These are phyloP conservation scores for Sminthurinus signatus DNA, from an alignment of 1,140 invertebrate species.

Conservation along the genomic window DNA sequence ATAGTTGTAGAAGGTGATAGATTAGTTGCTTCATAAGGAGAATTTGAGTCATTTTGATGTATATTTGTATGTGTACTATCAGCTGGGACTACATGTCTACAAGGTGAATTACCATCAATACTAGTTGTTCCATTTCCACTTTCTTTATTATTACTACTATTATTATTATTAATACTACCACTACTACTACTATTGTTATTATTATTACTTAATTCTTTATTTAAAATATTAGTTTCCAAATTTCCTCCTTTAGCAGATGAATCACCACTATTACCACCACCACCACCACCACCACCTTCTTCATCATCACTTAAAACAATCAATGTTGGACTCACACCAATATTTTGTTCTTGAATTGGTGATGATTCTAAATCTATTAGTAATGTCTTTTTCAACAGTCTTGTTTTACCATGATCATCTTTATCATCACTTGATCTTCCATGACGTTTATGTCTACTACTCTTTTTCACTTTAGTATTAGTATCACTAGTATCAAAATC, in stretches of 20 bases:
- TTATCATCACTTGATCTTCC: conserved; percentile 11
- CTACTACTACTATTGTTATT: no score
- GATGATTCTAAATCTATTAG: conserved; percentile 35
- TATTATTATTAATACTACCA: no score
- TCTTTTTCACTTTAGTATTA: conserved; percentile 13
- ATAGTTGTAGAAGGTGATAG: no score
- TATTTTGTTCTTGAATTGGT: conserved; percentile 30
- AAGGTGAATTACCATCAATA: conserved; percentile 11
- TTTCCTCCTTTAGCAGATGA: not conserved
- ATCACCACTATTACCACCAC: not conserved
- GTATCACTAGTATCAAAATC: no score
- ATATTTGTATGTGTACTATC: conserved; percentile 34
- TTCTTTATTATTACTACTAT: not conserved
- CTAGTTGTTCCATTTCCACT: conserved; percentile 5
- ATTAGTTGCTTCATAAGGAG: conserved; percentile 16
- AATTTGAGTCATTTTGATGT: conserved; percentile 18
- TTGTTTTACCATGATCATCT: conserved; percentile 7
- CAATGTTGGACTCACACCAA: conserved; percentile 22
- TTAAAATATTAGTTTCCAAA: not conserved
- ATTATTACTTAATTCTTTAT: not conserved
- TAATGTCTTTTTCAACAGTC: conserved; percentile 30
- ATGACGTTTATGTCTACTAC: not conserved
- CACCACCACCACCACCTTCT: not conserved
- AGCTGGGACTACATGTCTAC: conserved; percentile 22
- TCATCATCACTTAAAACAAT: conserved; percentile 34